Conservation (phyloP, 2,888 invertebrate genomes). For the Tachystola acroxantha region DNA sequence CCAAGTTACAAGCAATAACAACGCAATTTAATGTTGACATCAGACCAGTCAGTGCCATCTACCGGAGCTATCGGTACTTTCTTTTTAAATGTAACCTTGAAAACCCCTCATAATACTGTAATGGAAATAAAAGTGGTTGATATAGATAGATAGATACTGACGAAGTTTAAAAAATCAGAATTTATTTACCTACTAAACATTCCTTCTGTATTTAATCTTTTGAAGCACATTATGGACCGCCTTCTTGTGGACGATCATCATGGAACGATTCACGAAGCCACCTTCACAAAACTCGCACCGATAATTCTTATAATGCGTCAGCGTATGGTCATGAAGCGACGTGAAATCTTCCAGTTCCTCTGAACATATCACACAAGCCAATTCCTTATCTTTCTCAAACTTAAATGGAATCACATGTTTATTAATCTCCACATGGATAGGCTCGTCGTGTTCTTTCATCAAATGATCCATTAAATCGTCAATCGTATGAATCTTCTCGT, state of each 20-base stretch:
- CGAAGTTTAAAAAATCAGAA: no score
- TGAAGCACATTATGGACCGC: slow-evolving; percentile 30
- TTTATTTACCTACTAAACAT: background rate
- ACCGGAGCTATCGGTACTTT: no score
- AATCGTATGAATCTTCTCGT: slow-evolving; percentile 18
- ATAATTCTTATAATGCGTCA: slow-evolving; percentile 53
- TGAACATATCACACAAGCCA: slow-evolving; percentile 30
- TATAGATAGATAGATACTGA: no score
- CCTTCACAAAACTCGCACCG: slow-evolving; percentile 68
- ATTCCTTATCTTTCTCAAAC: slow-evolving; percentile 22
- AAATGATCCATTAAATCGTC: slow-evolving; percentile 33
- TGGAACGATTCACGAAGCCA: slow-evolving; percentile 36
- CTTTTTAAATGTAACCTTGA: no score
- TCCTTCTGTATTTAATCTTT: slow-evolving; percentile 3
- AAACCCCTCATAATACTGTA: no score
- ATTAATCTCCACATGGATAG: slow-evolving; percentile 27
- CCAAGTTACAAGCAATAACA: no score
- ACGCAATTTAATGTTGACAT: no score
- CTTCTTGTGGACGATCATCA: slow-evolving; percentile 45
- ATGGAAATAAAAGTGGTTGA: no score
- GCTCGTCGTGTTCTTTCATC: slow-evolving; percentile 25
- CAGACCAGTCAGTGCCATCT: no score
- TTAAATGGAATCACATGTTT: slow-evolving; percentile 41
- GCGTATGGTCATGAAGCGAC: slow-evolving; percentile 48
- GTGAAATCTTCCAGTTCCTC: slow-evolving; percentile 37